phyloP scores from a whole-genome alignment of 1,140 invertebrate species.

The Calycopis cecrops region DNA sequence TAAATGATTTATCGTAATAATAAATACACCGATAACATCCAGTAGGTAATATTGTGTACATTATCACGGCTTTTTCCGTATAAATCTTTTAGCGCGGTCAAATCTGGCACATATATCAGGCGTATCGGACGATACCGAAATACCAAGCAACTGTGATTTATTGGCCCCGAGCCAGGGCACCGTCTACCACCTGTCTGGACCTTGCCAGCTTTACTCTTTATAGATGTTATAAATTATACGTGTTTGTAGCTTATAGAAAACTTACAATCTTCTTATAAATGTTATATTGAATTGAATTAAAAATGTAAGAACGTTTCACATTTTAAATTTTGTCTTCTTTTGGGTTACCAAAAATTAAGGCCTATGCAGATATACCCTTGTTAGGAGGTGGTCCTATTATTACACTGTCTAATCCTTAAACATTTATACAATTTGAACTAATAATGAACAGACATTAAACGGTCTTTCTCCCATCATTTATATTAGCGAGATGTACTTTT shows the following conservation, averaged over 20 bases:
- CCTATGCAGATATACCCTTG: too few relatives aligned
- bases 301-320: too few relatives aligned
- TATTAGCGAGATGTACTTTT: too few relatives aligned
- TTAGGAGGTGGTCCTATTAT: too few relatives aligned
- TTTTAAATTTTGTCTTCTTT: too few relatives aligned
- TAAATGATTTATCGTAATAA: too few relatives aligned
- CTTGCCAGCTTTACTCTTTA: conserved; percentile 15
- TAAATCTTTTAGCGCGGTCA: conserved; percentile 30
- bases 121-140: conserved; percentile 34
- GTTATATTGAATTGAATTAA: not conserved
- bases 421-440: too few relatives aligned
- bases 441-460: not conserved
- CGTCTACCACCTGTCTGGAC: conserved; percentile 35
- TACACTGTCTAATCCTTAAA: too few relatives aligned
- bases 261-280: not conserved
- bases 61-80: conserved; percentile 19
- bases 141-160: conserved; percentile 38
- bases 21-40: too few relatives aligned
- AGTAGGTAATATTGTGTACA: not conserved
- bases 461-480: too few relatives aligned
- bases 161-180: conserved; percentile 32
- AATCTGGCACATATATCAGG: conserved; percentile 36
- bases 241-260: conserved; percentile 7
- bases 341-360: too few relatives aligned
- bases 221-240: conserved; percentile 9